These are phyloP conservation scores for Candoia aspera DNA, from an alignment of 2,113 vertebrate genomes.

Conservation along the genomic window DNA sequence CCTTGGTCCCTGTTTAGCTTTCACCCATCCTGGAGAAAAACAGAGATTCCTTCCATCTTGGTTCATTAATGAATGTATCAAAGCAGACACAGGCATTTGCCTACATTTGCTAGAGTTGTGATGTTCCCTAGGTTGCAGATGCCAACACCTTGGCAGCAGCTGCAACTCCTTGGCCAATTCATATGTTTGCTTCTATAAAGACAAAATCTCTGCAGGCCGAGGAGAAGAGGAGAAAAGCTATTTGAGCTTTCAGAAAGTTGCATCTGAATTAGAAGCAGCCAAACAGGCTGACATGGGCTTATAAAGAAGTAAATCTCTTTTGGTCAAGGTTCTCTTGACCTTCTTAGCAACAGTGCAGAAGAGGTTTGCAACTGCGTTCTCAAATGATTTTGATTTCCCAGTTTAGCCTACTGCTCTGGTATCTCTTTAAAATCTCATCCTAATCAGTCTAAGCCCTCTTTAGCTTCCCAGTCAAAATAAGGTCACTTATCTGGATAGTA, in stretches of 20 bases:
- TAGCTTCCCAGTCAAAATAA: neutral
- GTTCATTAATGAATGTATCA: neutral
- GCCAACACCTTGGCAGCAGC: neutral
- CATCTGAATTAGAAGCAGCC: neutral
- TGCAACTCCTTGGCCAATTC: neutral
- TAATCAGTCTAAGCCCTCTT: neutral
- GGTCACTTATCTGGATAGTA: neutral
- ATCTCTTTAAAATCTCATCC: neutral
- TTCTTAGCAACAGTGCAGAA: neutral
- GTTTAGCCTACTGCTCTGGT: neutral
- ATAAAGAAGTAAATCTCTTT: neutral
- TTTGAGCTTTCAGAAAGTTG: neutral
- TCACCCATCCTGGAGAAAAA: neutral
- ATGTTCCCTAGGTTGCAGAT: neutral
- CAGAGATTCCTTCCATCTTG: neutral
- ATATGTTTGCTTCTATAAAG: neutral
- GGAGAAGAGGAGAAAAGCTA: neutral
- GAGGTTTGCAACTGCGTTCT: neutral
- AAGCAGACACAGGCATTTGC: neutral
- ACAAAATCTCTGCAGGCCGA: neutral
- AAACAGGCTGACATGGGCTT: neutral
- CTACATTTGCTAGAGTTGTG: neutral
- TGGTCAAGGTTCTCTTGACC: neutral
- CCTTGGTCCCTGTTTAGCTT: neutral
- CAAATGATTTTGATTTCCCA: neutral